Evolutionary conservation across 2,888 invertebrate genomes (phyloP), one percentile per base, ranked within the genome.

Genomic region (Xestia ashworthii): DNA sequence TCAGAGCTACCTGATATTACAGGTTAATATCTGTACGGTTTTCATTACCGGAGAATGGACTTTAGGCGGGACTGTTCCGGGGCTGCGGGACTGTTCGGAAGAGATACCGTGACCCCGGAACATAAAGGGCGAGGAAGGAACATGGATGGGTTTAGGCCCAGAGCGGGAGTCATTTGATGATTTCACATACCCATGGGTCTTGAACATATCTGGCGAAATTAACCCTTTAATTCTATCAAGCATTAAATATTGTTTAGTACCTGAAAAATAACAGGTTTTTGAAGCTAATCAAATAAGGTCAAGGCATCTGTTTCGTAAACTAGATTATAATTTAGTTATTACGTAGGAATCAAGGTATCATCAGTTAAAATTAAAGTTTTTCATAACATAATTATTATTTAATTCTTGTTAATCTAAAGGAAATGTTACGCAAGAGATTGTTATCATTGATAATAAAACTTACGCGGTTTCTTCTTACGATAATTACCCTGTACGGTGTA

Each of bases 381-480:
- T 46, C n/a, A 46, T n/a, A 64, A 48, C 11, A 38, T 44, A 44
- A 6, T 19, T 82, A 38, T 38, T 32, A 60, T 69, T 58, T 41
- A 32, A 70, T 78, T 25, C n/a, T 62, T 25, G 38, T 46, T 69
- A 38, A 73, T 71, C 22, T 5, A 64, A 48, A 68, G 76, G 85
- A 84, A 74, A 12, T 60, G 6, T 25, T 74, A 38, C 55, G 77
- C 62, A 81, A 64, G 22, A 73, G 77, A 73, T 84, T n/a, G 55
- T 64, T 81, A 74, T 64, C 62, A 38, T 44, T 22, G 32, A 41
- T 66, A 71, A 38, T 58, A 84, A 50, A 38, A 76, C 55, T 69
- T 76, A 44, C 46, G 38, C 58, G 68, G 77, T 77, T 74, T 77
- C 71, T 69, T 77, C 71, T 74, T 32, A 64, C 19, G 11, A 25